phyloP scores from a whole-genome alignment of 2,888 invertebrate genomes.

The Chrysolina americana region DNA sequence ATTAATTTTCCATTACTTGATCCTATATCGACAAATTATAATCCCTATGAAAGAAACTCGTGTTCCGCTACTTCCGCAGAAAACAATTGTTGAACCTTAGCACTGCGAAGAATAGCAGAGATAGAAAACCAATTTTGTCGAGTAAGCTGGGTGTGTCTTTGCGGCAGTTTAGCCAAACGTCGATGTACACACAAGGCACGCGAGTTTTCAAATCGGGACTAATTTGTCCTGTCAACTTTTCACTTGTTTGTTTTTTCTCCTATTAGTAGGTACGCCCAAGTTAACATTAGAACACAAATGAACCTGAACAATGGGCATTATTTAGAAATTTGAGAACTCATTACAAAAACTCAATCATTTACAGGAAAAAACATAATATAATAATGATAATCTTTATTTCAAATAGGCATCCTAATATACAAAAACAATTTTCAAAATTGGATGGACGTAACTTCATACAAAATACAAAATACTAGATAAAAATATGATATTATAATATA shows the following conservation, averaged over 20 bases:
- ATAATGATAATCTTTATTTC: no score
- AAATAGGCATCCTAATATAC: no score
- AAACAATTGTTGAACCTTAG: slow-evolving; percentile 49
- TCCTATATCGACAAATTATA: background rate
- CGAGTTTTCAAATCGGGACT: slow-evolving; percentile 46
- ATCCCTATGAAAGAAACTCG: background rate
- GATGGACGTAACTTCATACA: no score
- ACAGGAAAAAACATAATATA: no score
- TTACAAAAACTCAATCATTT: no score
- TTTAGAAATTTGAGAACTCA: no score
- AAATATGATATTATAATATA: no score
- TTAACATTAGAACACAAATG: no score
- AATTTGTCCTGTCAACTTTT: slow-evolving; percentile 16
- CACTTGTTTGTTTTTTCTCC: slow-evolving; percentile 15
- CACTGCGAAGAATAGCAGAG: slow-evolving; percentile 54
- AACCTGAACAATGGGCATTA: no score
- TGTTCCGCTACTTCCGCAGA: slow-evolving; percentile 36
- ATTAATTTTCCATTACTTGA: background rate
- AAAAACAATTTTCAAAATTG: no score
- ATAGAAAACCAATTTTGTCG: slow-evolving; percentile 61
- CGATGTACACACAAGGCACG: slow-evolving; percentile 45
- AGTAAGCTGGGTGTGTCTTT: slow-evolving; percentile 63
- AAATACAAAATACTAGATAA: no score
- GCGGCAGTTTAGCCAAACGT: slow-evolving; percentile 54
- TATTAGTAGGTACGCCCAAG: no score